A percentile compares a stretch with the other conserved stretches of the same genome.
Conservation (phyloP, 2,888 invertebrate genomes). For the Sisyra nigra region DNA sequence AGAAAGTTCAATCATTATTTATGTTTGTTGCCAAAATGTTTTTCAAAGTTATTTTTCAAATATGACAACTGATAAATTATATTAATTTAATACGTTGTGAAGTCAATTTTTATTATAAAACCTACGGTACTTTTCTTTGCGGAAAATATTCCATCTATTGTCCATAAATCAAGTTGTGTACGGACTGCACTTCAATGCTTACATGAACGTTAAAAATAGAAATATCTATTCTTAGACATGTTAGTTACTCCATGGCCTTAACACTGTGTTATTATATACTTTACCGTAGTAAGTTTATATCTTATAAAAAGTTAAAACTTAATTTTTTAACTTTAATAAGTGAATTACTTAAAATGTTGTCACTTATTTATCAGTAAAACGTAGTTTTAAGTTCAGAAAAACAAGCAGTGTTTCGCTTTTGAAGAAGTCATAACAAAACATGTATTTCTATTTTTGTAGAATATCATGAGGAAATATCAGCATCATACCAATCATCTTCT, state of each 20-base stretch:
- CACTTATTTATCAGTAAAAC: background rate
- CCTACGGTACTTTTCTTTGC: too few relatives aligned
- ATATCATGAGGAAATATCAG: slow-evolving; percentile 5
- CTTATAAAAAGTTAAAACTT: background rate
- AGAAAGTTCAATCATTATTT: too few relatives aligned
- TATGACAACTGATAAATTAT: too few relatives aligned
- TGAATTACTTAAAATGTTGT: background rate
- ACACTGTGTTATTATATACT: slow-evolving; percentile 12
- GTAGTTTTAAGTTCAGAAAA: background rate
- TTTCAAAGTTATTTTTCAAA: too few relatives aligned
- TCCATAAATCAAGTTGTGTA: too few relatives aligned
- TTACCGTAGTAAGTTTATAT: slow-evolving; percentile 1
- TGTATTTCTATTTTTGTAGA: background rate
- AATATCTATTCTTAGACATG: slow-evolving; percentile 5
- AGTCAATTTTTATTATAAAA: too few relatives aligned
- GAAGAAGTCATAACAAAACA: background rate
- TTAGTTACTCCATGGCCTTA: slow-evolving; percentile 13
- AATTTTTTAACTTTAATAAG: background rate
- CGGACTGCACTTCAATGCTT: slow-evolving; percentile 9
- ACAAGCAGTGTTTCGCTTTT: too few relatives aligned
- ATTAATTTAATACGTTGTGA: too few relatives aligned
- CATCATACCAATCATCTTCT: slow-evolving; percentile 5
- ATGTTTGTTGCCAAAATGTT: too few relatives aligned
- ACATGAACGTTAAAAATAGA: slow-evolving; percentile 9
- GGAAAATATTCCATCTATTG: too few relatives aligned